These are phyloP conservation scores for Picathartes gymnocephalus DNA, from an alignment of 2,113 vertebrate species.

Conservation along the genomic window DNA sequence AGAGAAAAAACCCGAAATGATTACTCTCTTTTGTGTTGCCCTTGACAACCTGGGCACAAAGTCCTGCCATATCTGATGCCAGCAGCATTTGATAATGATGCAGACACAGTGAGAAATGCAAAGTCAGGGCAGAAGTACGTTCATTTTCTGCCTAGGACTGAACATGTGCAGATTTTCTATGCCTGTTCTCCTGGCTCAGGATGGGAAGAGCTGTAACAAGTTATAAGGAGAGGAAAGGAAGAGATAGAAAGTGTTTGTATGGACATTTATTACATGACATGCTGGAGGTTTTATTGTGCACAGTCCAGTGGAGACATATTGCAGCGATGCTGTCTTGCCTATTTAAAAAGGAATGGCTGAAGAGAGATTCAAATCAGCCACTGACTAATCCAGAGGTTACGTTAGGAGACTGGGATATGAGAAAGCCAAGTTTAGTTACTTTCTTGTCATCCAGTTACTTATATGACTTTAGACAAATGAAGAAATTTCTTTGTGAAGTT, in stretches of 20 bases:
- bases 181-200: not conserved
- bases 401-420: not conserved
- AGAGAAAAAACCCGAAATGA: not conserved
- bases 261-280: not conserved
- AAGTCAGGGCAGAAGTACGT: rapidly evolving
- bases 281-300: not conserved
- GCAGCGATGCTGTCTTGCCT: not conserved
- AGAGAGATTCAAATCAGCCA: not conserved
- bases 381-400: not conserved
- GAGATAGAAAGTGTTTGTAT: not conserved
- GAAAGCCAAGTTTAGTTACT: not conserved
- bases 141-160: not conserved
- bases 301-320: not conserved
- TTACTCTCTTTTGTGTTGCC: not conserved
- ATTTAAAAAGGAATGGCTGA: not conserved
- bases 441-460: not conserved
- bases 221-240: not conserved
- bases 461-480: not conserved
- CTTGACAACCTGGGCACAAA: not conserved
- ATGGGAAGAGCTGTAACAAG: not conserved
- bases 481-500: not conserved
- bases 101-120: not conserved
- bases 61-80: not conserved
- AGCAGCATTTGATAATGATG: not conserved
- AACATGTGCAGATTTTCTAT: not conserved